These are phyloP conservation scores for Climacteris rufus DNA, from an alignment of 2,113 vertebrate species.

Conservation along the genomic window DNA sequence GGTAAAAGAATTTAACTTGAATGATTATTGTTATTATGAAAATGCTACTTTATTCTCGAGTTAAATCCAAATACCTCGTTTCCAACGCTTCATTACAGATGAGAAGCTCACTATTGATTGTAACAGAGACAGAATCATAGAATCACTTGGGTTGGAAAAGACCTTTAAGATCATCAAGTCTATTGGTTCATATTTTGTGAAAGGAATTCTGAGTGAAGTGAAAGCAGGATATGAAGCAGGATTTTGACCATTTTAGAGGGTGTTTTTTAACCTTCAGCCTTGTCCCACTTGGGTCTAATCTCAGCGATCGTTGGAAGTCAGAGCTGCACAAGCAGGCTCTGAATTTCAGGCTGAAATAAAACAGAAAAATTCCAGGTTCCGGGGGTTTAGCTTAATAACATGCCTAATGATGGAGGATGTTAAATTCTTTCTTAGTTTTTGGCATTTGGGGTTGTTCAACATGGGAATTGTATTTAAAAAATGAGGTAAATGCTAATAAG, in stretches of 20 bases:
- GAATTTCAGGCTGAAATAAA: neutral
- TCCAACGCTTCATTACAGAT: neutral
- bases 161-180: neutral
- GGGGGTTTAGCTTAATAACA: neutral
- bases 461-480: neutral
- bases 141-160: neutral
- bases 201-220: neutral
- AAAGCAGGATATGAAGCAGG: neutral
- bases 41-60: neutral
- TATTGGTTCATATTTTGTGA: neutral
- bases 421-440: neutral
- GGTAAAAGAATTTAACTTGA: neutral
- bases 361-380: neutral
- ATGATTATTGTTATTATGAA: neutral
- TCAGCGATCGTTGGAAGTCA: neutral
- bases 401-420: accelerated
- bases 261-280: neutral
- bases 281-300: neutral
- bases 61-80: neutral
- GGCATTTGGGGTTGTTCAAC: neutral
- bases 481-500: neutral
- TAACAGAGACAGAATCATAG: neutral
- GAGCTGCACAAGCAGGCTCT: neutral
- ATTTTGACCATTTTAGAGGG: neutral
- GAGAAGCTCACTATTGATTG: neutral